Evolutionary conservation across 2,888 invertebrate species (phyloP).

Genomic region (Drosophila diplacantha): DNA sequence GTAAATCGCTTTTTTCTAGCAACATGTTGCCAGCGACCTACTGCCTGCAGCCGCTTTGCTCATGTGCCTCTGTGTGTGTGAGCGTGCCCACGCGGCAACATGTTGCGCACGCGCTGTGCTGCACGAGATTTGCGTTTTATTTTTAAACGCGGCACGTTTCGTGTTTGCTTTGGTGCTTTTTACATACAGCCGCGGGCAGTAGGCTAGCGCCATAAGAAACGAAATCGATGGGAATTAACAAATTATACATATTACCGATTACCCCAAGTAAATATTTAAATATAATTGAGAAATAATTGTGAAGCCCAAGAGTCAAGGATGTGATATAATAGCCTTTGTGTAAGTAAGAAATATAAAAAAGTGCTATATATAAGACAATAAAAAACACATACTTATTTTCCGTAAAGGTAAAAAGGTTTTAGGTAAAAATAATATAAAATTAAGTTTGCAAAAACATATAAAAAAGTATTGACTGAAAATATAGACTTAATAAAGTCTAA

Average conservation of each 20-base stretch:
- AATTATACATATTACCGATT: background rate
- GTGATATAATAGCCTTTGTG: no score
- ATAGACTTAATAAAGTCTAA: no score
- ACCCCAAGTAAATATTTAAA: background rate
- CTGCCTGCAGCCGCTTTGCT: slow-evolving; percentile 7
- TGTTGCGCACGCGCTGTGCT: slow-evolving; percentile 49
- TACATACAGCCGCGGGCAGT: slow-evolving; percentile 19
- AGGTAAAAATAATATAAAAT: no score
- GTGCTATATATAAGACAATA: no score
- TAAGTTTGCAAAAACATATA: no score
- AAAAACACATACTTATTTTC: no score
- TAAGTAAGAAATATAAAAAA: no score
- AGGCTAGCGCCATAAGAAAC: background rate
- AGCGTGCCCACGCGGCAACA: slow-evolving; percentile 7
- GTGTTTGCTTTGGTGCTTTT: slow-evolving; percentile 55
- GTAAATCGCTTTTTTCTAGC: slow-evolving; percentile 11
- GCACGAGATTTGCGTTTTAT: slow-evolving; percentile 66
- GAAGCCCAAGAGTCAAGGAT: no score
- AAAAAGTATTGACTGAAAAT: no score
- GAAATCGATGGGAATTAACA: no score
- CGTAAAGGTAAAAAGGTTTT: no score
- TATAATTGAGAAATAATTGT: no score
- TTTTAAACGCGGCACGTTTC: slow-evolving; percentile 66
- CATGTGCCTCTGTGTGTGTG: background rate
- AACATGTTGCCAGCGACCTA: slow-evolving; percentile 39